Conservation (phyloP, 2,888 invertebrate genomes). For the Odontocolon sp. region DNA sequence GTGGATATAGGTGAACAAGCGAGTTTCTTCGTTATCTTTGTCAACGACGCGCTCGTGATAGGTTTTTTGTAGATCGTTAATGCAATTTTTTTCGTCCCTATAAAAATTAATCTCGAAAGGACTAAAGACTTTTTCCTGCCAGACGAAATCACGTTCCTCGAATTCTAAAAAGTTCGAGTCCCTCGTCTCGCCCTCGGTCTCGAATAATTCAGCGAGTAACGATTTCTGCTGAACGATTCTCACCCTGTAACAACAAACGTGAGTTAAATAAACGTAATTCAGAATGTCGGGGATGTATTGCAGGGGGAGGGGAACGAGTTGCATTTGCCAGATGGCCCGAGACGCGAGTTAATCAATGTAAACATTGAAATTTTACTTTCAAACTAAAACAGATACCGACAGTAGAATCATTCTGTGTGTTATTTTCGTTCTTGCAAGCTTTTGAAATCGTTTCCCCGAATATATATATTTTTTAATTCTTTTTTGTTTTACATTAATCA, state of each 20-base stretch:
- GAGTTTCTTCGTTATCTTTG: conserved; percentile 65
- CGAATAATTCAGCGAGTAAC: conserved; percentile 76
- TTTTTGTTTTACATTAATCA: not conserved
- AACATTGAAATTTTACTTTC: conserved; percentile 49
- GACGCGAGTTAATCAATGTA: conserved; percentile 44
- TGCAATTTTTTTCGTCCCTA: conserved; percentile 84
- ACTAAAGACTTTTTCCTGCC: conserved; percentile 89
- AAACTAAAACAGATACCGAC: conserved; percentile 23
- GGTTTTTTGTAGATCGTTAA: conserved; percentile 84
- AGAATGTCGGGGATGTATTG: not conserved
- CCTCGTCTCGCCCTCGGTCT: conserved; percentile 73
- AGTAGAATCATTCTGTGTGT: conserved; percentile 9
- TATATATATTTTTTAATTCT: conserved; percentile 16
- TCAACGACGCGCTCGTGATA: conserved; percentile 81
- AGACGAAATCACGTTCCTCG: conserved; percentile 82
- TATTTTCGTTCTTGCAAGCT: conserved; percentile 49
- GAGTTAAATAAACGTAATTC: conserved; percentile 52
- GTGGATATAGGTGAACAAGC: conserved; percentile 84
- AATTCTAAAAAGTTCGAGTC: conserved; percentile 75
- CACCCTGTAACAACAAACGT: conserved; percentile 73
- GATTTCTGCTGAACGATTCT: conserved; percentile 77
- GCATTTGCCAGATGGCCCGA: conserved; percentile 48
- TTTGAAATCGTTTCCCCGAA: not conserved
- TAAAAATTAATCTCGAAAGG: conserved; percentile 84
- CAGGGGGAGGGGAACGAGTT: not conserved